These are phyloP conservation scores for Anastatus disparis DNA, from an alignment of 1,140 invertebrate species.

Conservation along the genomic window DNA sequence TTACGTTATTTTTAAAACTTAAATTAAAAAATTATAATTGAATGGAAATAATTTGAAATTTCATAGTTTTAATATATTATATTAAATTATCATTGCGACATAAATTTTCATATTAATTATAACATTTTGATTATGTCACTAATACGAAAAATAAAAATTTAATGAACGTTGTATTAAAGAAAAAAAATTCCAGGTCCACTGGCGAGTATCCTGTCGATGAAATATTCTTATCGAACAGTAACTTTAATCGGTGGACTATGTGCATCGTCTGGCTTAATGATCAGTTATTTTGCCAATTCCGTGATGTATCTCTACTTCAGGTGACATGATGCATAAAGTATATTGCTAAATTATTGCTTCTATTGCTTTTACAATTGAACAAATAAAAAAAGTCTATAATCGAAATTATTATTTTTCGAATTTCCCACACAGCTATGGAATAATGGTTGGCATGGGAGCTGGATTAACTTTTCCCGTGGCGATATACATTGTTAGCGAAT, in stretches of 20 bases:
- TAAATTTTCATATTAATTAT: too few relatives aligned
- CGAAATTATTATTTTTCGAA: too few relatives aligned
- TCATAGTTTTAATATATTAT: too few relatives aligned
- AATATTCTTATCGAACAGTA: slow-evolving; percentile 88
- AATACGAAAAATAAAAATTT: too few relatives aligned
- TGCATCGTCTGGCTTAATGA: slow-evolving; percentile 83
- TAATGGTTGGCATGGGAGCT: slow-evolving; percentile 81
- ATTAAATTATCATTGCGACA: too few relatives aligned
- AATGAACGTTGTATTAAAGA: too few relatives aligned
- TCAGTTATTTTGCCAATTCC: slow-evolving; percentile 83
- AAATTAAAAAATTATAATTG: too few relatives aligned
- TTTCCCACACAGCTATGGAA: slow-evolving; percentile 81
- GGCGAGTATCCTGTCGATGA: slow-evolving; percentile 86
- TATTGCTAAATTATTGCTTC: background rate
- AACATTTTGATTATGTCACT: too few relatives aligned
- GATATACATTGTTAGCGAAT: slow-evolving; percentile 87
- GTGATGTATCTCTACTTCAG: slow-evolving; percentile 81
- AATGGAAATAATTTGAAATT: too few relatives aligned
- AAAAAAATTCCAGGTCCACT: slow-evolving; percentile 78
- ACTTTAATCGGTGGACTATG: slow-evolving; percentile 85
- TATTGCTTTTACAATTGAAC: background rate
- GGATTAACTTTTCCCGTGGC: slow-evolving; percentile 86
- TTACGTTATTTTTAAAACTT: too few relatives aligned
- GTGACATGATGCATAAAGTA: slow-evolving; percentile 67
- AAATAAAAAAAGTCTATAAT: background rate